Base-by-base conservation (phyloP, 2,888 invertebrate genomes). In the Crioceris asparagi region DNA sequence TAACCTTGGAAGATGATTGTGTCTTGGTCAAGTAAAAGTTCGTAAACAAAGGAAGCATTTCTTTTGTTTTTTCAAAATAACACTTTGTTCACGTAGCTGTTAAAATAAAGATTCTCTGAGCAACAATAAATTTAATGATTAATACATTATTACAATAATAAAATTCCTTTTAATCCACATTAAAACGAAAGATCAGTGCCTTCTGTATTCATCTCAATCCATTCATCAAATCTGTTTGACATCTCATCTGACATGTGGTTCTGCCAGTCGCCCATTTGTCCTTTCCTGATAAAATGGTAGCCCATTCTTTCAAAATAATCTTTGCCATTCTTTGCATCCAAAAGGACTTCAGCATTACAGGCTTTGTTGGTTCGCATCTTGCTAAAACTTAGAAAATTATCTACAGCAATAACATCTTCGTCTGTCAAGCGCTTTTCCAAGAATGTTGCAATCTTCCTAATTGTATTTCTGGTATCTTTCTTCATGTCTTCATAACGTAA, bases 401-500 rank as follows among this genome's bases (percentile, higher is more conserved):
- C 47, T 12, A 63, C 37, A 14, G 36, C 50, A 3, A 71, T 64
- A 2, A 87, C 66, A 52, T 87, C 74, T 4, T 75, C 72, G 1
- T 82, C 78, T 0, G 72, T 72, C 11, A 84, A 60, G 7, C 63
- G 58, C 55, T 82, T 81, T 4, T 73, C 73, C 12, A 90, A 64
- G 58, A 88, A 88, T 3, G 67, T 55, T 0, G 86, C 83, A 15
- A 90, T 80, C 55, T 74, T 72, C 17, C 32, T 41, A 3, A 57
- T 41, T 3, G 51, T 75, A 0, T 69, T 69, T 0, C 72, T 67
- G 14, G 86, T 69, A 59, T 92, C 79, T 35, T 67, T 70, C 52
- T 82, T 81, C 77, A 88, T 79, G 40, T 87, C 83, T 65, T 88
- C 88, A 55, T 84, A 88, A 50, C 79, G 82, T 31, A 88, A 66